These are phyloP conservation scores for Cygnus atratus DNA, from an alignment of 2,113 vertebrate genomes.

Conservation along the genomic window DNA sequence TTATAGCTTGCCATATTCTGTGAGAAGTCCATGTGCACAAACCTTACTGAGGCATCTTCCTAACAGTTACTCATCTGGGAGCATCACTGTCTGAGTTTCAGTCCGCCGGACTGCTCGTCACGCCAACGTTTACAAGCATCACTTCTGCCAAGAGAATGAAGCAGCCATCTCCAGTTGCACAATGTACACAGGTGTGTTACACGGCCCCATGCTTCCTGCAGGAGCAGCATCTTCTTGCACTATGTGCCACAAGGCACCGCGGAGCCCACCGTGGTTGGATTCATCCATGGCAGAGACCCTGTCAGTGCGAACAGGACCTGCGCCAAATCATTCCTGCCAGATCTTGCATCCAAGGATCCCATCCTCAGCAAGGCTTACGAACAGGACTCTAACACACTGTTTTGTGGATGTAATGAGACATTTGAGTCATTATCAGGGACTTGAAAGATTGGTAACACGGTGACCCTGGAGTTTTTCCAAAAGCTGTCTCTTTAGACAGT, in stretches of 20 bases:
- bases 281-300: background rate
- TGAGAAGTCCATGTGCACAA: background rate
- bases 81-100: background rate
- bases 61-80: background rate
- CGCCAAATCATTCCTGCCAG: background rate
- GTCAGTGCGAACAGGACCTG: background rate
- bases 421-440: background rate
- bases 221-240: background rate
- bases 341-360: background rate
- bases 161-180: background rate
- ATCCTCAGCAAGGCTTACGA: background rate
- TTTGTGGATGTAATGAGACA: background rate
- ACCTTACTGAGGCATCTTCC: background rate
- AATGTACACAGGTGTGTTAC: fast-evolving
- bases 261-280: background rate
- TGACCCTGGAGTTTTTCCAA: background rate
- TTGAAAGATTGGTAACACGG: background rate
- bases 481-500: background rate
- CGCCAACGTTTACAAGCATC: background rate
- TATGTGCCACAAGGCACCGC: background rate
- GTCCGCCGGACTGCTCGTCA: background rate
- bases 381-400: background rate
- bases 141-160: background rate
- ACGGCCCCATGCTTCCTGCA: background rate
- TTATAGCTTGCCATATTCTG: background rate